Conservation (phyloP, 2,888 invertebrate species). For the Nephrotoma appendiculata region DNA sequence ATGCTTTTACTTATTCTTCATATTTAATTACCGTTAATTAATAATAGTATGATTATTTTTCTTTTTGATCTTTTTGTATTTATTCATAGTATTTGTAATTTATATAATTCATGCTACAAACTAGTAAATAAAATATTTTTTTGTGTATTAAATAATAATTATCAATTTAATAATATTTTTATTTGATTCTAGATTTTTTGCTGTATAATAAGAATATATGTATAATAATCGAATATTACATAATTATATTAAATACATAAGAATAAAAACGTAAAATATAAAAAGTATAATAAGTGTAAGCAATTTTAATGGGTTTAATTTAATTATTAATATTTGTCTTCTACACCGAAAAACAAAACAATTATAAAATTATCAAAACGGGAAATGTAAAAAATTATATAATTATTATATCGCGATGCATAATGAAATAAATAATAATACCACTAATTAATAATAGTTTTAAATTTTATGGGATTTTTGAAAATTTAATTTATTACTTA, state of each 20-base stretch:
- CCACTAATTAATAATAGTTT: neutral
- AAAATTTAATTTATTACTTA: neutral
- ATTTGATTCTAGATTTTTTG: neutral
- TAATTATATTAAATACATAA: neutral
- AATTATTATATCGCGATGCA: neutral
- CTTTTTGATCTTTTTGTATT: neutral
- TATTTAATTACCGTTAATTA: neutral
- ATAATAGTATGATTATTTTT: neutral
- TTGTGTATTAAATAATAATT: neutral
- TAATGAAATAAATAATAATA: neutral
- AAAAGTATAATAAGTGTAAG: neutral
- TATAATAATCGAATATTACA: neutral
- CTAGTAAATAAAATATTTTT: neutral
- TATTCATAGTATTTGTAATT: neutral
- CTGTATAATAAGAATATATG: neutral
- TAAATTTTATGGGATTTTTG: neutral
- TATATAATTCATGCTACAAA: neutral
- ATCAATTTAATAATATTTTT: neutral
- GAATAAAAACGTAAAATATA: neutral
- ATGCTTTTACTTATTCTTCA: neutral
- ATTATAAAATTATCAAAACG: neutral
- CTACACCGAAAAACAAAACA: neutral
- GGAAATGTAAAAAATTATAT: neutral
- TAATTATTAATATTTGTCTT: neutral
- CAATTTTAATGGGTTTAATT: neutral